Percentiles rank a stretch among this genome's conserved stretches.
Evolutionary conservation across 1,140 invertebrate species (phyloP).

Genomic region (Trachelipus rathkii): DNA sequence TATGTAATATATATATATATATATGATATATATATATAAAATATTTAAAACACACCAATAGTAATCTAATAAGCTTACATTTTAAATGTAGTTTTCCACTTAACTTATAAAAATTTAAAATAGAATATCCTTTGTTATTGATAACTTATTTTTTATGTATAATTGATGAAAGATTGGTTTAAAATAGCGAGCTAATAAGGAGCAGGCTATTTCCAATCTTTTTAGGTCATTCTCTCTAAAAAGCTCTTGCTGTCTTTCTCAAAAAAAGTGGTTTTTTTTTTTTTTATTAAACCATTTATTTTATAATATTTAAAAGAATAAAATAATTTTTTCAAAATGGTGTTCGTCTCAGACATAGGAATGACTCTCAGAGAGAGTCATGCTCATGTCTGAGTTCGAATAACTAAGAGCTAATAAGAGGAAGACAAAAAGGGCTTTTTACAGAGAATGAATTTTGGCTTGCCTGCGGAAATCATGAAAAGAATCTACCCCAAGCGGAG

Average conservation of each 20-base stretch:
- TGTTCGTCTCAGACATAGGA: neutral
- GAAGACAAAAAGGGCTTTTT: neutral
- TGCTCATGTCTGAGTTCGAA: neutral
- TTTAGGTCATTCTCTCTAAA: neutral
- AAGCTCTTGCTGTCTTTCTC: conserved; percentile 8
- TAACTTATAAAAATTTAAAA: too few relatives aligned
- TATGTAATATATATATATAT: too few relatives aligned
- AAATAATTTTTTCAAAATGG: too few relatives aligned
- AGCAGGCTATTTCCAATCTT: neutral
- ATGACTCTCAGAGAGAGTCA: neutral
- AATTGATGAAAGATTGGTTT: neutral
- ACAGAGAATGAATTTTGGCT: conserved; percentile 7
- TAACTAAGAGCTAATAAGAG: neutral
- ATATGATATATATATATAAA: too few relatives aligned
- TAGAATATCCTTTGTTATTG: too few relatives aligned
- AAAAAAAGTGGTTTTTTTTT: neutral
- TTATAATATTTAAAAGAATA: neutral
- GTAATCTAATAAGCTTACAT: too few relatives aligned
- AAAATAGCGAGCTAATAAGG: neutral
- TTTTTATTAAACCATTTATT: neutral
- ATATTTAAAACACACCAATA: too few relatives aligned
- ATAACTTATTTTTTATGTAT: too few relatives aligned
- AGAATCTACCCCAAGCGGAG: neutral
- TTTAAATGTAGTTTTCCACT: too few relatives aligned
- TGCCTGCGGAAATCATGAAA: neutral